Percentiles rank a stretch among this genome's conserved stretches.
These are phyloP conservation scores for Bubo blakistoni DNA, from an alignment of 2,113 vertebrate species.

Conservation along the genomic window DNA sequence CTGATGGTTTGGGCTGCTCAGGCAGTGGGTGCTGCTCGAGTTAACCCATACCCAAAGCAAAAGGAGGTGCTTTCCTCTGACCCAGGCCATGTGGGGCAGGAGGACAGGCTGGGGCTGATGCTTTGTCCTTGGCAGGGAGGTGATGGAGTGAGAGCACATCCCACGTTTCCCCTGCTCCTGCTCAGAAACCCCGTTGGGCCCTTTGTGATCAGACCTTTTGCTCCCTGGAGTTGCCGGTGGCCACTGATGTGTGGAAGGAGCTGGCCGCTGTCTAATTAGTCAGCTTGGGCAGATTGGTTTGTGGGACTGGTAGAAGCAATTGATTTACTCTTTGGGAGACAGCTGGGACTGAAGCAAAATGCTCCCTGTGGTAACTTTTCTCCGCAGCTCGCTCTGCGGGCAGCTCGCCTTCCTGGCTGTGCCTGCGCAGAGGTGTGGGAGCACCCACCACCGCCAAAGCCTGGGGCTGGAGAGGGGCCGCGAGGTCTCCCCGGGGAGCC, in stretches of 20 bases:
- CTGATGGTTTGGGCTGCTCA: neutral
- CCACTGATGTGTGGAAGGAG: neutral
- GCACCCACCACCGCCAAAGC: neutral
- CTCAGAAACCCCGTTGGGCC: neutral
- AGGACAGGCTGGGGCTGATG: neutral
- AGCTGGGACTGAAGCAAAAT: neutral
- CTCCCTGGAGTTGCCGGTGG: neutral
- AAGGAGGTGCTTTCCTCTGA: neutral
- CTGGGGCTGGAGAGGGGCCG: neutral
- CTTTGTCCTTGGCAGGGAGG: neutral
- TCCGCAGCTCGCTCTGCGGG: accelerated
- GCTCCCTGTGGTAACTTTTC: neutral
- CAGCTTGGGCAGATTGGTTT: neutral
- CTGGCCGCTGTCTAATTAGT: neutral
- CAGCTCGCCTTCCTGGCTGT: neutral
- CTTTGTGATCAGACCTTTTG: neutral
- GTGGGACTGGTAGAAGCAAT: neutral
- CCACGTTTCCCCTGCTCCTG: neutral
- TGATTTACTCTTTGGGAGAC: neutral
- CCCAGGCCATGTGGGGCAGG: neutral
- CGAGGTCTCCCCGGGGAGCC: neutral
- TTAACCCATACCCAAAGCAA: neutral
- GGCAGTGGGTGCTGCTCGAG: neutral
- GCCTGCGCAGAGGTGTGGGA: neutral
- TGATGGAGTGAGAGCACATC: neutral